These are phyloP conservation scores for Sinocyclocheilus grahami DNA, from an alignment of 2,113 vertebrate genomes.

Conservation along the genomic window DNA sequence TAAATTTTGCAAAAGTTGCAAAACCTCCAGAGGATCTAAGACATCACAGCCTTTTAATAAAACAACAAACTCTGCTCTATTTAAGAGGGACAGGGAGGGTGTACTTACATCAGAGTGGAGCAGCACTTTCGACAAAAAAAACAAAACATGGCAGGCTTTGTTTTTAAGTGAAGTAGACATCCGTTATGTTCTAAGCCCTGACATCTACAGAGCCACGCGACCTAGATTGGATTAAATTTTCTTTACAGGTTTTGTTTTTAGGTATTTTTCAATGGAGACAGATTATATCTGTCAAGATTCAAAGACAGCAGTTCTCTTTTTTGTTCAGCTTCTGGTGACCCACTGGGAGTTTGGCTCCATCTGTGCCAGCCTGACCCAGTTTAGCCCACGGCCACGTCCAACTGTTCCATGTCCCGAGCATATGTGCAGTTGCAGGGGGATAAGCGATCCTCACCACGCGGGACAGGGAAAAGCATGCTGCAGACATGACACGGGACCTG, in stretches of 20 bases:
- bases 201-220: conserved; percentile 44
- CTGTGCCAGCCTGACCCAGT: conserved; percentile 82
- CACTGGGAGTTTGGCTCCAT: conserved; percentile 79
- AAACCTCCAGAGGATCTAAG: conserved; percentile 43
- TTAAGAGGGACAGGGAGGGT: conserved; percentile 13
- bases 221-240: conserved; percentile 55
- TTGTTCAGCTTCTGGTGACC: conserved; percentile 75
- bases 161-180: conserved; percentile 53
- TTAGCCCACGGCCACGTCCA: conserved; percentile 81
- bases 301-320: conserved; percentile 55
- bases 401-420: conserved; percentile 80
- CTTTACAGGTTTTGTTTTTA: conserved; percentile 38
- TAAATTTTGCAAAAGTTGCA: conserved; percentile 51
- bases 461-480: conserved; percentile 68
- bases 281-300: conserved; percentile 65
- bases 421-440: conserved; percentile 79
- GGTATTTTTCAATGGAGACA: conserved; percentile 51
- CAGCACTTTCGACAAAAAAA: conserved; percentile 33
- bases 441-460: conserved; percentile 67
- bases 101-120: conserved; percentile 45
- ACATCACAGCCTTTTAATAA: conserved; percentile 43
- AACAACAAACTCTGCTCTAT: conserved; percentile 26
- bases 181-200: conserved; percentile 45
- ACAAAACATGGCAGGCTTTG: conserved; percentile 28
- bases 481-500: conserved; percentile 73